phyloP scores from a whole-genome alignment of 2,888 invertebrate species.

The Drosophila niveifrons region DNA sequence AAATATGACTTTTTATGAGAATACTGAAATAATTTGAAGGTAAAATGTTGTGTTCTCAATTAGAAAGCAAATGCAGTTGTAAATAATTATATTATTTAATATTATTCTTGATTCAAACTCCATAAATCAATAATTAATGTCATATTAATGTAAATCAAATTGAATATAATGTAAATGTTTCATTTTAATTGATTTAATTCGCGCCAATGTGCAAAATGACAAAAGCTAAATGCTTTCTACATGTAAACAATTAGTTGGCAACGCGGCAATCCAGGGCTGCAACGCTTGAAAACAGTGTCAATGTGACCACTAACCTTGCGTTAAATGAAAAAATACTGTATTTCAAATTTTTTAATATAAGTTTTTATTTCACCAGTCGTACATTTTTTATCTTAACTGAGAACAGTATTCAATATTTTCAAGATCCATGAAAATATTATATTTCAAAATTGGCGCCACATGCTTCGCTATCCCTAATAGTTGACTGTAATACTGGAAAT shows the following conservation, averaged over 20 bases:
- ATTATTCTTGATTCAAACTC: too few species aligned
- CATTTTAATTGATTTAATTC: neutral
- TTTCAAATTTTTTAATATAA: too few species aligned
- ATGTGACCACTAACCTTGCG: too few species aligned
- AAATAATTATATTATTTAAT: too few species aligned
- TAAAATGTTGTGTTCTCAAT: slow-evolving; percentile 25
- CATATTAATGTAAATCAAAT: neutral
- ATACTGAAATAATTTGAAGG: slow-evolving; percentile 26
- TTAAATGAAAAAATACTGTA: too few species aligned
- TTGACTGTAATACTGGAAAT: neutral
- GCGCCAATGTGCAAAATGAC: neutral
- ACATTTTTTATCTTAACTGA: too few species aligned
- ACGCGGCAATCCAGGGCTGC: slow-evolving; percentile 11
- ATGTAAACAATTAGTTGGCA: slow-evolving; percentile 23
- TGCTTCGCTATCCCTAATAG: neutral
- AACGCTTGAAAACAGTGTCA: too few species aligned
- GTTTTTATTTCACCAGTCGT: too few species aligned
- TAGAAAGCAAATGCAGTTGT: neutral
- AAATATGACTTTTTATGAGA: slow-evolving; percentile 52
- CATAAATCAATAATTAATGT: too few species aligned
- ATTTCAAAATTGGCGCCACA: neutral
- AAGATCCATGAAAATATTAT: too few species aligned
- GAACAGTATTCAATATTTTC: too few species aligned
- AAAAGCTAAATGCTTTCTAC: slow-evolving; percentile 16
- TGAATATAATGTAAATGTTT: neutral